Conservation (phyloP, 2,113 vertebrate species). For the Seriola aureovittata region DNA sequence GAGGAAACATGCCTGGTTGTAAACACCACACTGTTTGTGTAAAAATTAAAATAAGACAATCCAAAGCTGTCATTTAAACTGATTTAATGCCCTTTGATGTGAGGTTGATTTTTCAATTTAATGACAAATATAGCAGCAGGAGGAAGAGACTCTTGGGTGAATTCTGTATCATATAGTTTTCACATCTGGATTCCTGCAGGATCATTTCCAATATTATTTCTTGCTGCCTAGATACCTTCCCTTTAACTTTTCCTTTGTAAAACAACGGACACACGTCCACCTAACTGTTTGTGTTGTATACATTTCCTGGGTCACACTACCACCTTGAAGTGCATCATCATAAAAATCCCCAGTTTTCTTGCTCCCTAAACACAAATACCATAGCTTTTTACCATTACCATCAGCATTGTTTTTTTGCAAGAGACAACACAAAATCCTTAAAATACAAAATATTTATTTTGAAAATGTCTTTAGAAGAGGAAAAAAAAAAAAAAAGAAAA, state of each 20-base stretch:
- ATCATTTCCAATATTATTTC: not conserved
- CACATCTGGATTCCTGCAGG: not conserved
- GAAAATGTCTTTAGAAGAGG: constrained; percentile 81
- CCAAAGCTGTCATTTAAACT: constrained; percentile 47
- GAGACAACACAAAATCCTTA: constrained; percentile 77
- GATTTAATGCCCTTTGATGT: constrained; percentile 72
- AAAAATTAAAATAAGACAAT: constrained; percentile 43
- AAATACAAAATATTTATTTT: constrained; percentile 87
- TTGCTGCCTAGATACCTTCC: not conserved
- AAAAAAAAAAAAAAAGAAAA: constrained; percentile 56
- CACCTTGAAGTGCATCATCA: constrained; percentile 16
- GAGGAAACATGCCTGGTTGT: not conserved
- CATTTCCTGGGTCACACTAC: not conserved
- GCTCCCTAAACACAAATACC: not conserved
- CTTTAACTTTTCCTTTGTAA: not conserved
- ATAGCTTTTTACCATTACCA: not conserved
- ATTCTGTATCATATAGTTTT: not conserved
- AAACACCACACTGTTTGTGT: not conserved
- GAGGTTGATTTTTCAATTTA: constrained; percentile 1
- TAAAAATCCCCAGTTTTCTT: not conserved
- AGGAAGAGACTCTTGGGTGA: constrained; percentile 16
- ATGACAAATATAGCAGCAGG: constrained; percentile 53
- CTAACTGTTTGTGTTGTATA: not conserved
- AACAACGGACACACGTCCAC: not conserved
- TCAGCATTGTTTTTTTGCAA: constrained; percentile 49